These are phyloP conservation scores for Bradysia coprophila DNA, from an alignment of 1,140 invertebrate genomes.

Conservation along the genomic window DNA sequence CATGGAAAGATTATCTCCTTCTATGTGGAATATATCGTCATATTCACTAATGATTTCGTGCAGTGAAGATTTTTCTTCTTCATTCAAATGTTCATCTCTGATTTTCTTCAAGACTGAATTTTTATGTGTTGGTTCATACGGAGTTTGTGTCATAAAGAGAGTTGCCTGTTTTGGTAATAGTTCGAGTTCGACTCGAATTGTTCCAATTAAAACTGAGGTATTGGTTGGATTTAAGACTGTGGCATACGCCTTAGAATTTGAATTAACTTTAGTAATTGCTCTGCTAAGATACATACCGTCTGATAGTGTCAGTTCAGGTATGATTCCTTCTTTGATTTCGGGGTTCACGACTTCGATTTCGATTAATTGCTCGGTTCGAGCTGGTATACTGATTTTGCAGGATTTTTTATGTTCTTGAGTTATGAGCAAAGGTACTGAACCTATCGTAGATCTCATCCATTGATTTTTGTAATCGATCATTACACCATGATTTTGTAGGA, in stretches of 20 bases:
- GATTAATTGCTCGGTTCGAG: neutral
- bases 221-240: neutral
- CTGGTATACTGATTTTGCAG: neutral
- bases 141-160: neutral
- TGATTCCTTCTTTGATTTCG: neutral
- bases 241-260: neutral
- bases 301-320: neutral
- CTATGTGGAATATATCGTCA: conserved; percentile 10
- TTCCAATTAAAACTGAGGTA: neutral
- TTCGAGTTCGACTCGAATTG: neutral
- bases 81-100: neutral
- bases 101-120: neutral
- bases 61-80: neutral
- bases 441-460: no score
- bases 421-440: no score
- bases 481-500: no score
- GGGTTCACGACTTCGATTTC: neutral
- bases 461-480: no score
- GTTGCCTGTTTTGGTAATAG: neutral
- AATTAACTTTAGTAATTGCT: neutral
- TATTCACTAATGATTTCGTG: neutral
- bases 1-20: conserved; percentile 7
- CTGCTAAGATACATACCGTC: neutral
- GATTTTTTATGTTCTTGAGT: neutral
- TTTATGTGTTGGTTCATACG: neutral